Conservation (phyloP, 2,888 invertebrate genomes). For the Escarpia spicata region DNA sequence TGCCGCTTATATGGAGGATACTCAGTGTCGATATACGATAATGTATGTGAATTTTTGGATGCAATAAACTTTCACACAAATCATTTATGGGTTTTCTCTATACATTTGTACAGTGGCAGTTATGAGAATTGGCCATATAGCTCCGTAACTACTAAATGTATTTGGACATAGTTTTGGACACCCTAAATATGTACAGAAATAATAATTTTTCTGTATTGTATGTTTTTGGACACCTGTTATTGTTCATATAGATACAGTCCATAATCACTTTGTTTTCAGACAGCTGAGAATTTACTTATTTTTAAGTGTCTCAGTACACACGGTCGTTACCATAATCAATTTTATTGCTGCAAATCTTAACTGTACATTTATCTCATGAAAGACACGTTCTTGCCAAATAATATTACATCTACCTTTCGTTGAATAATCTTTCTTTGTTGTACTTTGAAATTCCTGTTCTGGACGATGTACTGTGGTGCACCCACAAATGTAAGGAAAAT, state of each 20-base stretch:
- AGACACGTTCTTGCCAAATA: background rate
- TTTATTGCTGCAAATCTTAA: background rate
- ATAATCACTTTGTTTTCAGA: too few relatives aligned
- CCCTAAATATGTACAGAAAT: too few relatives aligned
- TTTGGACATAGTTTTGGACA: too few relatives aligned
- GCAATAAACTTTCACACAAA: conserved; percentile 11
- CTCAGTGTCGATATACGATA: background rate
- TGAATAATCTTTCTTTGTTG: background rate
- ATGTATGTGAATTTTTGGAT: conserved; percentile 16
- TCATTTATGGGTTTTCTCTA: background rate
- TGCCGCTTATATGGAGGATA: conserved; percentile 6
- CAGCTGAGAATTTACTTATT: too few relatives aligned
- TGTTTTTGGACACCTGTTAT: too few relatives aligned
- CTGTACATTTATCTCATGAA: background rate
- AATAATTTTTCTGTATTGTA: too few relatives aligned
- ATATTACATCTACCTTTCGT: background rate
- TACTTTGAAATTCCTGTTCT: background rate
- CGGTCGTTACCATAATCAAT: background rate
- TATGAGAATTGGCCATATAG: too few relatives aligned
- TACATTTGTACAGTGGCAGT: background rate
- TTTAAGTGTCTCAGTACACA: background rate
- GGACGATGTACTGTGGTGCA: too few relatives aligned
- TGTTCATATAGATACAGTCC: too few relatives aligned
- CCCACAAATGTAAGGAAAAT: too few relatives aligned
- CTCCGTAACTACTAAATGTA: too few relatives aligned